phyloP scores from a whole-genome alignment of 2,797 vertebrate genomes.

The Masticophis lateralis region DNA sequence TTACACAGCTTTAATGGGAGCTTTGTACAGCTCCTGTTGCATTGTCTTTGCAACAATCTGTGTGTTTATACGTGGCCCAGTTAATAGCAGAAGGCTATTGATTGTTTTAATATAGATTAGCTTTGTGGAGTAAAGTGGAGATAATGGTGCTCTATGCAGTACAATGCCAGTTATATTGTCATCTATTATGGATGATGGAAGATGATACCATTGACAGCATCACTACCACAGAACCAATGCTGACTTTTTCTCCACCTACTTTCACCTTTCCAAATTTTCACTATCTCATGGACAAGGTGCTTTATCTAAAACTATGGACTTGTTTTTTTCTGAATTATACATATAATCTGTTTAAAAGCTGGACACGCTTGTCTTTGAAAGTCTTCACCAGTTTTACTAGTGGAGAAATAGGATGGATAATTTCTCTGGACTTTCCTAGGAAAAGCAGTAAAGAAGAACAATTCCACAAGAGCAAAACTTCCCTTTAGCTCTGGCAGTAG shows the following conservation, averaged over 20 bases:
- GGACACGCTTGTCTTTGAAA: not conserved
- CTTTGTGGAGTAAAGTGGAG: not conserved
- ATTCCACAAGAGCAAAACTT: not conserved
- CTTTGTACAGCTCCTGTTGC: not conserved
- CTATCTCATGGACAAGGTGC: not conserved
- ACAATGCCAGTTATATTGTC: not conserved
- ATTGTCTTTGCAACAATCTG: not conserved
- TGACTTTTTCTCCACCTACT: not conserved
- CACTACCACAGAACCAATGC: not conserved
- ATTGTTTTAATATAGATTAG: not conserved
- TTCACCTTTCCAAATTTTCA: not conserved
- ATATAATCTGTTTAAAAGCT: not conserved
- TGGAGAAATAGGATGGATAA: not conserved
- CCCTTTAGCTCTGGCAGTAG: not conserved
- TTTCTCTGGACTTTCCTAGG: not conserved
- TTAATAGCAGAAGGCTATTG: not conserved
- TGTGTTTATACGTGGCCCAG: not conserved
- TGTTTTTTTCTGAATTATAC: not conserved
- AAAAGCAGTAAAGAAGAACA: not conserved
- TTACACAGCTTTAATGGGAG: not conserved
- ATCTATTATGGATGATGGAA: not conserved
- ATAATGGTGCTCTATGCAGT: not conserved
- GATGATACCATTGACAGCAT: not conserved
- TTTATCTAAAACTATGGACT: not conserved
- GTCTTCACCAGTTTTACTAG: not conserved